Base-by-base conservation (phyloP, 2,797 vertebrate genomes). In the Antrozous pallidus region DNA sequence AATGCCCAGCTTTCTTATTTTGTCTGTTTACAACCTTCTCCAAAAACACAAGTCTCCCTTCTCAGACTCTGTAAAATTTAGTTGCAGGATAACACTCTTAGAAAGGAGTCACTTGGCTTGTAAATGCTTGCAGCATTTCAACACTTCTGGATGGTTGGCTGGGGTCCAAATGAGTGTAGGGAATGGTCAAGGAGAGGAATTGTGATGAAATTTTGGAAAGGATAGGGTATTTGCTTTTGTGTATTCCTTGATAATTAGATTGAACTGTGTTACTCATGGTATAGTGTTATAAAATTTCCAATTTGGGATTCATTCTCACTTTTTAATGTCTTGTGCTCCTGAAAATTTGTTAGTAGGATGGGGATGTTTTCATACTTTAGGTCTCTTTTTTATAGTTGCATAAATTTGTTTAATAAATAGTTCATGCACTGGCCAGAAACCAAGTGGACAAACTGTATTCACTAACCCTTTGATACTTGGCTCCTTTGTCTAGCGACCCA, bases 381-480 rank as follows among this genome's bases (percentile, higher is more conserved):
- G 69, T 96, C 47, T 83, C 67, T 74, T 38, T 38, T 97, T 93
- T 92, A 63, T 45, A 89, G 88, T 75, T 91, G 90, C 93, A 93
- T 96, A 96, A 38, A 96, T 96, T 94, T 95, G 79, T 94, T 97
- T 96, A 97, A 97, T 96, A 95, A 97, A 97, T 97, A 96, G 90
- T 97, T 97, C 91, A 93, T 94, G 96, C 86, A 95, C 89, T 96
- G 97, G 94, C 94, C 97, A 89, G 93, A 97, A 98, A 97, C 96
- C 97, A 98, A 98, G 98, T 97, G 97, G 97, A 97, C 98, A 98
- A 98, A 98, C 98, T 98, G 98, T 98, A 98, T 98, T 96, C 93
- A 97, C 97, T 98, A 98, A 97, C 98, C 98, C 98, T 98, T 98
- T 97, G 98, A 97, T 97, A 97, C 98, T 98, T 97, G 97, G 96